phyloP scores from a whole-genome alignment of 2,888 invertebrate genomes.

The Sinodicranocentrus sp. region DNA sequence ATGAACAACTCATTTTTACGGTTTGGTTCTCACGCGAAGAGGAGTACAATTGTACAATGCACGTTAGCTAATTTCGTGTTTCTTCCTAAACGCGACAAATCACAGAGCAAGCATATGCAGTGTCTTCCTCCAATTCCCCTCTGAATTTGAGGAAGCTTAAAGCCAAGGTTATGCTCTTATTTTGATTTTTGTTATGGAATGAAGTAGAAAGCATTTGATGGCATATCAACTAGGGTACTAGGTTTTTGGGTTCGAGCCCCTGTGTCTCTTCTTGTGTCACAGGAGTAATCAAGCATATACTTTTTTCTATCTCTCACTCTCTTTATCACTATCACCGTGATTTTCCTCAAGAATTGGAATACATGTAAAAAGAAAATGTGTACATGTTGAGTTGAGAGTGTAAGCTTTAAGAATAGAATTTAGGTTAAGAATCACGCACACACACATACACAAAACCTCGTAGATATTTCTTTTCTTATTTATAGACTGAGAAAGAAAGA shows the following conservation, averaged over 20 bases:
- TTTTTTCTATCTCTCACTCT: constrained; percentile 34
- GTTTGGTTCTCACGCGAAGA: no score
- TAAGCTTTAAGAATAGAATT: constrained; percentile 54
- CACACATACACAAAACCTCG: constrained; percentile 24
- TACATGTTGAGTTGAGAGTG: constrained; percentile 8
- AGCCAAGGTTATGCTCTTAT: background rate
- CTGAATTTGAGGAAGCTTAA: no score
- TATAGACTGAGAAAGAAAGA: constrained; percentile 38
- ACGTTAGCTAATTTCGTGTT: no score
- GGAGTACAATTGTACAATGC: no score
- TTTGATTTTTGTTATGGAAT: background rate
- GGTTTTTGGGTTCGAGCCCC: constrained; percentile 64
- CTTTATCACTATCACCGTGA: background rate
- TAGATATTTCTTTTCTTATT: constrained; percentile 57
- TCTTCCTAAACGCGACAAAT: no score
- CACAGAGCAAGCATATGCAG: no score
- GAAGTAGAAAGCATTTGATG: constrained; percentile 11
- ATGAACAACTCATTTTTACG: no score
- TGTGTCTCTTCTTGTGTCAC: constrained; percentile 44
- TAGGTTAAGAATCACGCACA: constrained; percentile 51
- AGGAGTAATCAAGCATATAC: constrained; percentile 62
- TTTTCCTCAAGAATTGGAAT: constrained; percentile 12
- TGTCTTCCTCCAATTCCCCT: no score
- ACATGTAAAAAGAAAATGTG: constrained; percentile 5
- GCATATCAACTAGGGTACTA: constrained; percentile 62